A percentile compares a stretch with the other conserved stretches of the same genome.
phyloP scores from a whole-genome alignment of 2,888 invertebrate species.

The Ormyrus labotus region DNA sequence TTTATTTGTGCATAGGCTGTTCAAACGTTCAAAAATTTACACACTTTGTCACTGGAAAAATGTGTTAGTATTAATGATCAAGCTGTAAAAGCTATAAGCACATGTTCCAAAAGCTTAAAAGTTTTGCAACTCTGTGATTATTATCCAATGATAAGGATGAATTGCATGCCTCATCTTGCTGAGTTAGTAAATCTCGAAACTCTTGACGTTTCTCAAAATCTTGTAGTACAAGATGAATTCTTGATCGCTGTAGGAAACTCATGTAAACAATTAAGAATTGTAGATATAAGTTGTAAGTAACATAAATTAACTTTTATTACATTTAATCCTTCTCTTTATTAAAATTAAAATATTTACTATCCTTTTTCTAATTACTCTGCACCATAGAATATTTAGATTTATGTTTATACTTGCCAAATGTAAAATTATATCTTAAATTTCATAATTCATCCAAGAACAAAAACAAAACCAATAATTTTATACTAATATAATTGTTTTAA shows the following conservation, averaged over 20 bases:
- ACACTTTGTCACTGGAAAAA: slow-evolving; percentile 62
- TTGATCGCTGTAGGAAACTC: slow-evolving; percentile 76
- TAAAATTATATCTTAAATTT: not conserved
- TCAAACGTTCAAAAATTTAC: slow-evolving; percentile 61
- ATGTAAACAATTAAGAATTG: slow-evolving; percentile 63
- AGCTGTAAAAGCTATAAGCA: slow-evolving; percentile 63
- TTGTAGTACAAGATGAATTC: slow-evolving; percentile 77
- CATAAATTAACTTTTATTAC: too few species aligned
- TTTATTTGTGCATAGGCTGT: slow-evolving; percentile 62
- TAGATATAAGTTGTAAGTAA: slow-evolving; percentile 66
- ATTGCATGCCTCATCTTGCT: slow-evolving; percentile 72
- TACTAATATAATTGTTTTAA: slow-evolving; percentile 2
- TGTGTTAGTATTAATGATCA: slow-evolving; percentile 63
- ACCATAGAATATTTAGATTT: not conserved
- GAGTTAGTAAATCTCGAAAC: slow-evolving; percentile 75
- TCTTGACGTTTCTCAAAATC: slow-evolving; percentile 76
- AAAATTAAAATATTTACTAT: too few species aligned
- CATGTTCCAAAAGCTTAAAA: slow-evolving; percentile 61
- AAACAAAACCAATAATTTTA: not conserved
- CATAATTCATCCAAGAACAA: not conserved
- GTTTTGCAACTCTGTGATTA: slow-evolving; percentile 62
- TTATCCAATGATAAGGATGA: slow-evolving; percentile 71
- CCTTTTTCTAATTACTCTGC: too few species aligned
- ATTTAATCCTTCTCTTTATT: too few species aligned
- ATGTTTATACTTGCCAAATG: not conserved